Conservation (phyloP, 2,888 invertebrate genomes). For the Malacosoma neustria region DNA sequence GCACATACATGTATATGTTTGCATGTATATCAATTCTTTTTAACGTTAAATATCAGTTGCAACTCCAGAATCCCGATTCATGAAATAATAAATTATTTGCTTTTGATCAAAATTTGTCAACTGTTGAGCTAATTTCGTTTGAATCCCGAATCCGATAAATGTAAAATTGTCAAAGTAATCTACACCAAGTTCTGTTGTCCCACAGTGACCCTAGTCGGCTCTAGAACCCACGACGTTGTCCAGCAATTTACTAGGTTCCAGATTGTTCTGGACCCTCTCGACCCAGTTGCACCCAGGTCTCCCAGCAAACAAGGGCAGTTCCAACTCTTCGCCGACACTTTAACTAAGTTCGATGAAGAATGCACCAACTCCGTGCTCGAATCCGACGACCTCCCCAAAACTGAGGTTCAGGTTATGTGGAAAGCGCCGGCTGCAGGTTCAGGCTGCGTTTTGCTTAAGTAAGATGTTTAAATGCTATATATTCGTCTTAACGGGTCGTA, state of each 20-base stretch:
- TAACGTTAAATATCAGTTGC: too few species aligned
- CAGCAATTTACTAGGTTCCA: slow-evolving; percentile 88
- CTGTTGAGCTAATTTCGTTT: too few species aligned
- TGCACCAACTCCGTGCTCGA: slow-evolving; percentile 91
- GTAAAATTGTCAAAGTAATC: too few species aligned
- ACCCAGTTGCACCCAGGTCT: slow-evolving; percentile 43
- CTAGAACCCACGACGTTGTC: slow-evolving; percentile 77
- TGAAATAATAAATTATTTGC: too few species aligned
- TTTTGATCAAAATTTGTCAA: too few species aligned
- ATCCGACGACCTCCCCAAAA: slow-evolving; percentile 85
- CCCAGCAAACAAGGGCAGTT: slow-evolving; percentile 57
- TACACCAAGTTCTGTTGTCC: too few species aligned
- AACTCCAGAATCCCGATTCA: too few species aligned
- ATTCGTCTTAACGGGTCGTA: too few species aligned
- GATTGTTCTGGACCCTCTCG: slow-evolving; percentile 81
- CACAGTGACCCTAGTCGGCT: slow-evolving; percentile 79
- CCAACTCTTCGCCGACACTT: slow-evolving; percentile 72
- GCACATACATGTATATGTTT: too few species aligned
- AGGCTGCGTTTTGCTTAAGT: slow-evolving; percentile 91
- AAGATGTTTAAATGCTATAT: too few species aligned
- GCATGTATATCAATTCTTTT: too few species aligned
- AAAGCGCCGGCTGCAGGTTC: slow-evolving; percentile 89
- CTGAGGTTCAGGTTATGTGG: slow-evolving; percentile 92
- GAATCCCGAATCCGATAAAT: too few species aligned
- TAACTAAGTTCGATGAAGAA: slow-evolving; percentile 83